Evolutionary conservation across 1,140 invertebrate species (phyloP), one percentile per base, ranked within the genome.

Genomic region (Drosophila tropicalis): DNA sequence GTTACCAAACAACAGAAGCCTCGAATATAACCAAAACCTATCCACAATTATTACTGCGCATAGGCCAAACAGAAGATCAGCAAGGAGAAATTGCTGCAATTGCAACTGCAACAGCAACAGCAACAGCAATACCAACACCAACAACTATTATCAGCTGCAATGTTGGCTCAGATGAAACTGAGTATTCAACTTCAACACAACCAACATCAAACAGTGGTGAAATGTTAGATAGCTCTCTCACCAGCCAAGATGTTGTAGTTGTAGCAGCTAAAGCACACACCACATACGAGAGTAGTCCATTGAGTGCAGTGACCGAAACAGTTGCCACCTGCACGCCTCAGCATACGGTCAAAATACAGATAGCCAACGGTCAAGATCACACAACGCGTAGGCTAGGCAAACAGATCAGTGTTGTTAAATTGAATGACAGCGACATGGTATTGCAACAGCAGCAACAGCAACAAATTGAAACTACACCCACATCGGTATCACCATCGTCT

Each of bases 261-360:
- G 76, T 67, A 65, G 67, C 73, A 71, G 39, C 62, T 69, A 62
- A 66, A 64, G 61, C 47, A 68, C 29, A 29, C 5, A 29, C 62
- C 62, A 54, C 68, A 67, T 66, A 66, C 9, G 44, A 47, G n/a
- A n/a, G n/a, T 64, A 13, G 25, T 57, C 25, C 39, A 55, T 9
- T 58, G 75, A 82, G 65, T 79, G 74, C 83, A 78, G 69, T 77
- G 74, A 89, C 72, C 77, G 76, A 71, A 76, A 79, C 81, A 76
- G 72, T 77, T 65, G 57, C 61, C 69, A 51, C 47, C 61, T 47
- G 64, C 62, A 63, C 67, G 63, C 57, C 62, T 41, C 79, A 74
- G 54, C 80, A 85, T 58, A 91, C 90, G 58, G 81, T 92, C 44
- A 92, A 91, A 65, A 92, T 92, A 57, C 90, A 92, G 62, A 92